Percentiles rank a stretch among this genome's conserved stretches.
Conservation (phyloP, 2,797 vertebrate genomes). For the Halcyon chelicuti region DNA sequence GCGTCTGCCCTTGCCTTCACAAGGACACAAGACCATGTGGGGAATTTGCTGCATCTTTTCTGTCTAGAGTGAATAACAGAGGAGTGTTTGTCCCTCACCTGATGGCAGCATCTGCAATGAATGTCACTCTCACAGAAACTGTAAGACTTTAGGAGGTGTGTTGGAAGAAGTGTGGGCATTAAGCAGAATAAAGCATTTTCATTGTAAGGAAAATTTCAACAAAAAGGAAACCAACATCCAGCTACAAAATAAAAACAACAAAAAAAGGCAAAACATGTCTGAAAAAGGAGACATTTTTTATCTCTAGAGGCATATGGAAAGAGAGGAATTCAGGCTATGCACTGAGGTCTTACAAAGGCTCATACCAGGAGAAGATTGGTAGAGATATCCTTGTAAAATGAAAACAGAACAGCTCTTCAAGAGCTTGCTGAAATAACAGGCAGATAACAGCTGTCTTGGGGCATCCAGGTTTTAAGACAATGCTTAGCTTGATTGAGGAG, state of each 20-base stretch:
- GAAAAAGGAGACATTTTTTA: background rate
- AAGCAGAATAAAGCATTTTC: background rate
- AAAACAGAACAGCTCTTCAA: background rate
- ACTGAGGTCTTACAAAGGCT: constrained; percentile 1
- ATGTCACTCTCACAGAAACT: background rate
- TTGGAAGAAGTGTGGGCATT: background rate
- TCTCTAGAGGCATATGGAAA: background rate
- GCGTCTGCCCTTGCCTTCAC: background rate
- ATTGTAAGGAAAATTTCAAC: background rate
- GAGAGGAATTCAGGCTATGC: background rate
- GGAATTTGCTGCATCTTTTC: background rate
- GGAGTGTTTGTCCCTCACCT: background rate
- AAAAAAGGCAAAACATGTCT: background rate
- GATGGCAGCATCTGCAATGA: background rate
- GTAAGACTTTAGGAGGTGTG: background rate
- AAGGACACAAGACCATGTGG: background rate
- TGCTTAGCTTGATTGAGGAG: background rate
- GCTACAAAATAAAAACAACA: background rate
- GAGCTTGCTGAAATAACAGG: background rate
- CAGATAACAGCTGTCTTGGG: constrained; percentile 6
- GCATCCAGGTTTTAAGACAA: background rate
- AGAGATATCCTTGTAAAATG: background rate
- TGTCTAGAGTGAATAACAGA: background rate
- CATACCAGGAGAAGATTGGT: background rate
- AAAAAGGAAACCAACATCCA: background rate